These are phyloP conservation scores for Artibeus lituratus DNA, from an alignment of 2,797 vertebrate genomes.

Conservation along the genomic window DNA sequence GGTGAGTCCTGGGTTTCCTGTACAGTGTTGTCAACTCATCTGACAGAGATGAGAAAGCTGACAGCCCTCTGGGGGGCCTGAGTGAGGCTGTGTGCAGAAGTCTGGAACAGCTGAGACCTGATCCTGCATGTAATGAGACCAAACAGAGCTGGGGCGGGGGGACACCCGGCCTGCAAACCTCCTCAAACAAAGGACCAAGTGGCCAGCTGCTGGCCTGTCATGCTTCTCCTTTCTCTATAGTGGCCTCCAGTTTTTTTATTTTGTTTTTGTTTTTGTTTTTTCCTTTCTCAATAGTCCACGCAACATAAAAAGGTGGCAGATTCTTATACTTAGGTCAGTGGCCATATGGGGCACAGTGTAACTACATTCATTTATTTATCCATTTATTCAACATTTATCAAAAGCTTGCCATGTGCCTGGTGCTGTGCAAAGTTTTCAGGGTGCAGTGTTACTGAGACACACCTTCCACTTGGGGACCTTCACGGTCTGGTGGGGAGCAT, in stretches of 20 bases:
- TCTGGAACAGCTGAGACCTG: constrained; percentile 80
- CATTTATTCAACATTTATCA: constrained; percentile 6
- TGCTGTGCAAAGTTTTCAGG: neutral
- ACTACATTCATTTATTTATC: constrained; percentile 33
- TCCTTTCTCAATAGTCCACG: neutral
- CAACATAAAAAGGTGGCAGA: neutral
- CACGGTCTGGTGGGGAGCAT: too few species aligned
- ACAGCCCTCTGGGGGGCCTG: constrained; percentile 78
- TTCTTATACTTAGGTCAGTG: neutral
- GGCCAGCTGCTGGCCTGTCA: constrained; percentile 63
- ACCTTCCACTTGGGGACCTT: neutral
- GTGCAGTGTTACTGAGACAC: neutral
- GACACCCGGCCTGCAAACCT: constrained; percentile 7
- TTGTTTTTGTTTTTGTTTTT: neutral
- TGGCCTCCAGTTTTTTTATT: neutral
- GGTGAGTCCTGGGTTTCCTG: constrained; percentile 74
- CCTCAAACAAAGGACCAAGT: constrained; percentile 53
- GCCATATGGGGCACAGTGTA: neutral
- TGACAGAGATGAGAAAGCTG: constrained; percentile 78
- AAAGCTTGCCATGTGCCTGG: neutral
- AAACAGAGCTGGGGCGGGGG: constrained; percentile 74
- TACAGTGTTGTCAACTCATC: constrained; percentile 73
- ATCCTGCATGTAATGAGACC: constrained; percentile 83
- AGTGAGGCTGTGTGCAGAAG: constrained; percentile 74
- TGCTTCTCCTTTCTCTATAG: constrained; percentile 15